Evolutionary conservation across 2,797 vertebrate species (phyloP), one percentile per base, ranked within the genome.

Genomic region (Chiroxiphia lanceolata): DNA sequence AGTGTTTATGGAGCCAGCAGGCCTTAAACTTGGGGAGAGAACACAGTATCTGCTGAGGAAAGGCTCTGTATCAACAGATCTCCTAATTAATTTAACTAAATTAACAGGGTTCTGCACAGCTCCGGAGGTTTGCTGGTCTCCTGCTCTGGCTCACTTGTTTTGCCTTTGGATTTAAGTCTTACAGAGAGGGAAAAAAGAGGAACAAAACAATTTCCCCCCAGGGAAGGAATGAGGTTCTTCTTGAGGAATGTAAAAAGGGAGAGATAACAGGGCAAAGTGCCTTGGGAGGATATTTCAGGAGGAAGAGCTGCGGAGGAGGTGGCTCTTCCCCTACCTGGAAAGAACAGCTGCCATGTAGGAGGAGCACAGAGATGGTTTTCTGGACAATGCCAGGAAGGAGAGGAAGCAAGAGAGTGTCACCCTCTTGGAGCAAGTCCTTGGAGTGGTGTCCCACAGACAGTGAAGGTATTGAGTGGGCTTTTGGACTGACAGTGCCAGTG

Each of bases 281-380:
- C 11, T n/a, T 10, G 44, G 86, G 94, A 83, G 36, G 79, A 50
- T 47, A 4, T 45, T 51, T 68, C 36, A 12, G 63, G 11, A 68
- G 69, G n/a, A 65, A 29, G 68, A 94, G 69, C 65, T 78, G 57
- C 29, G 40, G 59, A 93, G 72, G 74, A 92, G 60, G 27, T 9
- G 21, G 36, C 89, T 65, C 76, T 93, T 85, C 23, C 69, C 57
- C 91, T 59, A 51, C 88, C 88, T 83, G 80, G 79, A 65, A 89
- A 9, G 65, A 64, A 36, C 47, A 56, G 34, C 71, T 82, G 93
- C 64, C 29, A 26, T 0, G 7, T 8, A 68, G 71, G 74, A 89
- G 69, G 44, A 83, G 59, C 22, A 69, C 51, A 48, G 48, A 48
- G 63, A 54, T 21, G 61, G 11, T 48, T 83, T 75, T 65, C 69